Base-by-base conservation (phyloP, 2,113 vertebrate species). In the Piprites chloris region DNA sequence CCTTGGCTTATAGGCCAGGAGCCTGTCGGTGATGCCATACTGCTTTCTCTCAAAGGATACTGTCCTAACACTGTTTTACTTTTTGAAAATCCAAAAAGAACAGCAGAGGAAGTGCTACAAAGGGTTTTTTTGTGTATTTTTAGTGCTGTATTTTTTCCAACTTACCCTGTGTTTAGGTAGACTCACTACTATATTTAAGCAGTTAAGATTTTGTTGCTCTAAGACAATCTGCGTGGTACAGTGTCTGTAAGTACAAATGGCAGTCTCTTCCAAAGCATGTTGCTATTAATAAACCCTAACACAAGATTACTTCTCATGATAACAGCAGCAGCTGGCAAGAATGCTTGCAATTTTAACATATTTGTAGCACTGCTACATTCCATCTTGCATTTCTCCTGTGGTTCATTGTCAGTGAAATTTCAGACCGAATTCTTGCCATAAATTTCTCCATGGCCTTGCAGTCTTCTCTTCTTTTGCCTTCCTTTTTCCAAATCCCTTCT, bases 211-310 rank as follows among this genome's bases (percentile, higher is more conserved):
- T 87, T 44, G 66, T 79, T 89, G 72, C 75, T 55, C 44, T 5
- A n/a, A 84, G 55, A 93, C 69, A 93, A 39, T 97, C 68, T 95
- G 63, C 55, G 13, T 59, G 82, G 56, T 95, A 52, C 68, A 92
- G 58, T 95, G 73, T 86, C 96, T 87, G 46, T 74, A 52, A 94
- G 88, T 96, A 76, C 87, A 95, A 97, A 90, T 96, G 94, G 74
- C 87, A 92, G 53, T 89, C 86, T 97, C 95, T 96, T 96, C 92
- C 89, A 91, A 96, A 98, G 95, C 93, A 58, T 62, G 89, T 76
- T 97, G 92, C 98, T 98, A 98, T 98, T 98, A 98, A 98, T 98
- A 98, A 97, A 96, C 90, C 67, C 88, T 94, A 94, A 96, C 87
- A 72, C 86, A 93, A 95, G 96, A 98, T 97, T 95, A 89, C 96